phyloP scores from a whole-genome alignment of 2,113 vertebrate genomes.

The Panthera uncia region DNA sequence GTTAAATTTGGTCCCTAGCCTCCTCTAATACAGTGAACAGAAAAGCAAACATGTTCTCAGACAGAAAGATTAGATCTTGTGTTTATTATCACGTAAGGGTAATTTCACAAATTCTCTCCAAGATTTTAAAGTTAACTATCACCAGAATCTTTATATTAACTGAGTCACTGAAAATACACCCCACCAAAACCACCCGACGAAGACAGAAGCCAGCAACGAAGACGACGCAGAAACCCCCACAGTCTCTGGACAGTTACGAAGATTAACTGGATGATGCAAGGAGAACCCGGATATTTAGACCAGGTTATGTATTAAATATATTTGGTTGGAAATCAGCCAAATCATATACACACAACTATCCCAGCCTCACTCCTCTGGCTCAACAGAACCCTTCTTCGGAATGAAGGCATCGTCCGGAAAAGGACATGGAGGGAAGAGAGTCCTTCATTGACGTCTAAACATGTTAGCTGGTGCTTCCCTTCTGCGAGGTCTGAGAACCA shows the following conservation, averaged over 20 bases:
- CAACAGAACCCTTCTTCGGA: background rate
- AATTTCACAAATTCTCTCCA: background rate
- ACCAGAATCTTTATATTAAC: background rate
- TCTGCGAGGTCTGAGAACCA: background rate
- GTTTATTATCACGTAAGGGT: background rate
- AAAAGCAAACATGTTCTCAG: background rate
- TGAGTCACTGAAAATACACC: background rate
- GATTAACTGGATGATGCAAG: background rate
- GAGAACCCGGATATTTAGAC: background rate
- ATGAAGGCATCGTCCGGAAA: background rate
- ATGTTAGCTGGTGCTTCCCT: background rate
- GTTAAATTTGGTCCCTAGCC: background rate
- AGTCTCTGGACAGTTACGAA: background rate
- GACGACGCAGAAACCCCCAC: background rate
- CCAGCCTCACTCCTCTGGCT: background rate
- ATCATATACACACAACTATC: rapidly evolving
- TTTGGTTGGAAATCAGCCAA: background rate
- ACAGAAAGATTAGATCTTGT: background rate
- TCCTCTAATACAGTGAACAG: background rate
- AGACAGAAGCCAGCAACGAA: background rate
- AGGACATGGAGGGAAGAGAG: background rate
- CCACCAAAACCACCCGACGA: rapidly evolving
- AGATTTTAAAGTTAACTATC: background rate
- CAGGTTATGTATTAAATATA: background rate
- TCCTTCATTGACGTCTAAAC: no score